These are phyloP conservation scores for Alouatta palliata DNA, from an alignment of 2,113 vertebrate genomes.

Conservation along the genomic window DNA sequence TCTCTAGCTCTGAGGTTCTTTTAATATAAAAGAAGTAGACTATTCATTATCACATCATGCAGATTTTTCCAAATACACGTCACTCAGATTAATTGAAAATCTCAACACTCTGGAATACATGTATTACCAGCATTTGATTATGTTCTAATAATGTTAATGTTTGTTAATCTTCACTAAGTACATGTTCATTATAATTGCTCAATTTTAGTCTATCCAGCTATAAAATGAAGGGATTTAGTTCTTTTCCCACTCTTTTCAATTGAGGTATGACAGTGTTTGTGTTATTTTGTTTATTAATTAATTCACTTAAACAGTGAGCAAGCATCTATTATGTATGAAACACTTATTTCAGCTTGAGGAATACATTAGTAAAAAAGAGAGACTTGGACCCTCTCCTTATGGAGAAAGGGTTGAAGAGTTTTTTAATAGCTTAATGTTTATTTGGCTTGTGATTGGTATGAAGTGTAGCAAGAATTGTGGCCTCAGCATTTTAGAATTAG, in stretches of 20 bases:
- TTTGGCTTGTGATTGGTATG: conserved; percentile 24
- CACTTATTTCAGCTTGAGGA: not conserved
- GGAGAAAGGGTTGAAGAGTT: not conserved
- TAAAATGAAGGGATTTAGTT: not conserved
- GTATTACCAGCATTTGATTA: not conserved
- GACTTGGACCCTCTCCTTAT: not conserved
- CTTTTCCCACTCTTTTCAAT: not conserved
- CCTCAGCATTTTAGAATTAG: not conserved
- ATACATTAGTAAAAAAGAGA: not conserved
- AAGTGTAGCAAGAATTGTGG: not conserved
- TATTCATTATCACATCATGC: not conserved
- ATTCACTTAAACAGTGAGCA: not conserved
- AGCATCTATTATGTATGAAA: not conserved
- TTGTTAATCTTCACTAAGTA: conserved; percentile 15
- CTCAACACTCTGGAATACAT: not conserved
- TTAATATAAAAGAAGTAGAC: not conserved
- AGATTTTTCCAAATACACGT: not conserved
- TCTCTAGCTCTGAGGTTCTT: not conserved
- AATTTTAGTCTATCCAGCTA: not conserved
- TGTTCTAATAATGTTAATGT: conserved; percentile 43
- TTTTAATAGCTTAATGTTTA: not conserved
- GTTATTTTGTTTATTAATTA: not conserved
- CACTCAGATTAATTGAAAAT: conserved; percentile 58
- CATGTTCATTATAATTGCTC: not conserved
- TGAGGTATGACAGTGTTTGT: not conserved